A percentile compares a stretch with the other conserved stretches of the same genome.
These are phyloP conservation scores for Rhinichthys klamathensis DNA, from an alignment of 2,113 vertebrate species.

Conservation along the genomic window DNA sequence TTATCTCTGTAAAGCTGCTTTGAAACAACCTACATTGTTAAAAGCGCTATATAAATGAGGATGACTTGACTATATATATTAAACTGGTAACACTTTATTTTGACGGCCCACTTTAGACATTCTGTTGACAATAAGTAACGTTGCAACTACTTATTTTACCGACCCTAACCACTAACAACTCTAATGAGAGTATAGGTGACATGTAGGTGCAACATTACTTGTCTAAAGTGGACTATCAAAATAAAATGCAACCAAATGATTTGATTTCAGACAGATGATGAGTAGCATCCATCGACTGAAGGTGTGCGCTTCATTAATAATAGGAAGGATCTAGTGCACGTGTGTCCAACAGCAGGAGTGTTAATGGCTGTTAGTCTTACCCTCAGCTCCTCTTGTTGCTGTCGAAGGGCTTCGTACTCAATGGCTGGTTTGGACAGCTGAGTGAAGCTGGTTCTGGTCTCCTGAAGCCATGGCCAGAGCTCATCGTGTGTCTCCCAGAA, in stretches of 20 bases:
- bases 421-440: constrained; percentile 88
- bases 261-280: not conserved
- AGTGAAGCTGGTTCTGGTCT: constrained; percentile 83
- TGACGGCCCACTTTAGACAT: too few species aligned
- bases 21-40: too few species aligned
- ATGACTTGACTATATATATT: too few species aligned
- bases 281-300: not conserved
- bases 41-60: too few species aligned
- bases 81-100: too few species aligned
- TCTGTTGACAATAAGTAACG: too few species aligned
- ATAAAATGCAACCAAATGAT: not conserved
- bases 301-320: not conserved
- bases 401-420: constrained; percentile 90
- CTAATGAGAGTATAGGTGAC: too few species aligned
- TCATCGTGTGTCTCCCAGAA: constrained; percentile 99
- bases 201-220: too few species aligned
- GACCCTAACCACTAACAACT: too few species aligned
- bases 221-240: too few species aligned
- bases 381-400: constrained; percentile 95
- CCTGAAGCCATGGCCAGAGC: constrained; percentile 93
- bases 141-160: too few species aligned
- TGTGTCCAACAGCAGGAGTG: not conserved
- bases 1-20: too few species aligned
- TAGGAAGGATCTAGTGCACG: not conserved
- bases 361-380: constrained; percentile 72